Evolutionary conservation across 2,113 vertebrate species (phyloP).

Genomic region (Grantiella picta): DNA sequence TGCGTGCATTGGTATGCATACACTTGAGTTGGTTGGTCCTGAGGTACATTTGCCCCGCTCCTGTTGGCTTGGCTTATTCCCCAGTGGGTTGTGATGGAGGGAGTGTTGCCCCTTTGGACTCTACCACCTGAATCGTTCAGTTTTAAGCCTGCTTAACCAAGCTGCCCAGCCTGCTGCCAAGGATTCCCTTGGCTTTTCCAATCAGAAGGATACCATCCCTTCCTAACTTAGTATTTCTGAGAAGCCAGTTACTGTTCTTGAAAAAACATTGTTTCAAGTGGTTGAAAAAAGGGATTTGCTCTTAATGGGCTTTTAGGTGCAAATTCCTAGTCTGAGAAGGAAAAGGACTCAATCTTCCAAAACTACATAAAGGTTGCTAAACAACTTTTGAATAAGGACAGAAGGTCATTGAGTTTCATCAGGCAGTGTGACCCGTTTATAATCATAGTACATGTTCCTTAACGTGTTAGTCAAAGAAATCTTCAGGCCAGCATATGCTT

Average conservation of each 20-base stretch:
- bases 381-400: neutral
- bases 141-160: neutral
- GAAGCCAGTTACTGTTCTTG: neutral
- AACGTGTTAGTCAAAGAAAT: neutral
- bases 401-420: neutral
- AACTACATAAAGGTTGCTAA: neutral
- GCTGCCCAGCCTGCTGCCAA: neutral
- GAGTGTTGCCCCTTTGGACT: neutral
- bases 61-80: neutral
- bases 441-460: neutral
- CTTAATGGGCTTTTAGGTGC: neutral
- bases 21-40: neutral
- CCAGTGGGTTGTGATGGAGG: neutral
- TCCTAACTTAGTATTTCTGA: neutral
- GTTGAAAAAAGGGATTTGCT: neutral
- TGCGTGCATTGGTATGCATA: neutral
- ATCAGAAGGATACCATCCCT: neutral
- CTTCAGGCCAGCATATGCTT: neutral
- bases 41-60: neutral
- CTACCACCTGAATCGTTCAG: rapidly evolving
- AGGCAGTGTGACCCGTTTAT: neutral
- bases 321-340: neutral
- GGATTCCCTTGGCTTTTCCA: neutral
- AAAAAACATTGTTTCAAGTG: neutral
- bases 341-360: neutral